Percentiles rank a stretch among this genome's conserved stretches.
Conservation (phyloP, 2,888 invertebrate genomes). For the Monopis laevigella region DNA sequence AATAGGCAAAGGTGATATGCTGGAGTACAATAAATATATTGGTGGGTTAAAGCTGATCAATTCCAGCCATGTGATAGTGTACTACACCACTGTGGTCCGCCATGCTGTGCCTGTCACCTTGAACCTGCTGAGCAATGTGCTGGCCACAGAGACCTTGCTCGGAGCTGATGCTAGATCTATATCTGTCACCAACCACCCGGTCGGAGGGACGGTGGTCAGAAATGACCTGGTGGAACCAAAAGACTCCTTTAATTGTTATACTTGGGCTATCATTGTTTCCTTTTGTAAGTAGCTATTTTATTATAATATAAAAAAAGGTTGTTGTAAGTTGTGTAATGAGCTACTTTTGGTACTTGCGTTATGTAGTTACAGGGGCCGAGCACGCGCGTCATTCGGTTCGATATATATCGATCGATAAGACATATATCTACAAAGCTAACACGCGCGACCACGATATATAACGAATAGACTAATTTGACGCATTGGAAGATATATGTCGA, state of each 20-base stretch:
- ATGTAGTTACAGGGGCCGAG: too few species aligned
- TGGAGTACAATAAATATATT: conserved; percentile 44
- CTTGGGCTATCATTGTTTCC: conserved; percentile 24
- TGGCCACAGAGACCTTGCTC: conserved; percentile 25
- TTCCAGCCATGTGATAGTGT: conserved; percentile 38
- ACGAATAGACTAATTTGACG: too few species aligned
- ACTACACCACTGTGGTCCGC: conserved; percentile 58
- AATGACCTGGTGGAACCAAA: conserved; percentile 23
- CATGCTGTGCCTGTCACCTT: conserved; percentile 65
- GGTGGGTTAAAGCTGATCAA: conserved; percentile 54
- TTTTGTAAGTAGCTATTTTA: conserved; percentile 27
- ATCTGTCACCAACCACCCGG: conserved; percentile 29
- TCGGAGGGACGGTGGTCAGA: conserved; percentile 14
- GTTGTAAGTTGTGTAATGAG: too few species aligned
- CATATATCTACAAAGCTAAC: too few species aligned
- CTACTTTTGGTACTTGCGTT: too few species aligned
- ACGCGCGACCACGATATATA: too few species aligned
- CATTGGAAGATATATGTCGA: too few species aligned
- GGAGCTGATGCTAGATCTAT: conserved; percentile 23
- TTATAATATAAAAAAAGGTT: too few species aligned
- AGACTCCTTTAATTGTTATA: background rate
- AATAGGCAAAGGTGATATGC: background rate
- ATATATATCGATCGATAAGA: too few species aligned
- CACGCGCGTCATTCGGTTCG: too few species aligned
- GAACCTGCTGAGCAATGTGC: conserved; percentile 53